Conservation (phyloP, 1,140 invertebrate genomes). For the Lucilia sericata region DNA sequence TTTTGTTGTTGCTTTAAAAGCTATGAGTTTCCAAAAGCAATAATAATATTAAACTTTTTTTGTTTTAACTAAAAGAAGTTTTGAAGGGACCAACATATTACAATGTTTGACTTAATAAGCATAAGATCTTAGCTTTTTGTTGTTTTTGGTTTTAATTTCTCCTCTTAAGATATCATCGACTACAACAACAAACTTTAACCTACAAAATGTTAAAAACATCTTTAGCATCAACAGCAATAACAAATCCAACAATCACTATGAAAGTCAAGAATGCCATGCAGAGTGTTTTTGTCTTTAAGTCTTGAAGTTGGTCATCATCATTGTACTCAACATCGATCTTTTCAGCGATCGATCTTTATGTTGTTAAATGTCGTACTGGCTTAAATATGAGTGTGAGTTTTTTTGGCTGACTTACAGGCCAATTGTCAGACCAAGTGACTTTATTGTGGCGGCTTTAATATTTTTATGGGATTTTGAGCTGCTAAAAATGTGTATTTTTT, state of each 20-base stretch:
- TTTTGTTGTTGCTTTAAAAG: neutral
- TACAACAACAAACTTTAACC: slow-evolving; percentile 10
- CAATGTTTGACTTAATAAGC: slow-evolving; percentile 25
- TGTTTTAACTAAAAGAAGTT: neutral
- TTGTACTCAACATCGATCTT: slow-evolving; percentile 33
- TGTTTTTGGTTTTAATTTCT: slow-evolving; percentile 33
- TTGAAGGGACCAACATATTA: slow-evolving; percentile 19
- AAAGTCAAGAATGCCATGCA: neutral
- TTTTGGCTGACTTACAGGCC: too few species aligned
- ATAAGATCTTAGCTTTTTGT: slow-evolving; percentile 26
- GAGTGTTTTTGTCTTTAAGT: neutral
- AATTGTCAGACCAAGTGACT: neutral
- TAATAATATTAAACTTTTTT: neutral
- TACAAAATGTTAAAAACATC: neutral
- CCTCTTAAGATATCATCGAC: slow-evolving; percentile 26
- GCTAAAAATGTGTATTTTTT: neutral
- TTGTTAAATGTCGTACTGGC: slow-evolving; percentile 35
- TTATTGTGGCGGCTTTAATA: neutral
- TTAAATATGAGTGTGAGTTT: slow-evolving; percentile 31
- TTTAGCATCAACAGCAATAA: neutral
- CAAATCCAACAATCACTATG: neutral
- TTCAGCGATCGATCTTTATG: slow-evolving; percentile 36
- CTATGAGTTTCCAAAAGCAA: neutral
- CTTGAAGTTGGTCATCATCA: slow-evolving; percentile 26
- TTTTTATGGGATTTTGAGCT: neutral